phyloP scores from a whole-genome alignment of 2,888 invertebrate genomes.

The Limnephilus auricula region DNA sequence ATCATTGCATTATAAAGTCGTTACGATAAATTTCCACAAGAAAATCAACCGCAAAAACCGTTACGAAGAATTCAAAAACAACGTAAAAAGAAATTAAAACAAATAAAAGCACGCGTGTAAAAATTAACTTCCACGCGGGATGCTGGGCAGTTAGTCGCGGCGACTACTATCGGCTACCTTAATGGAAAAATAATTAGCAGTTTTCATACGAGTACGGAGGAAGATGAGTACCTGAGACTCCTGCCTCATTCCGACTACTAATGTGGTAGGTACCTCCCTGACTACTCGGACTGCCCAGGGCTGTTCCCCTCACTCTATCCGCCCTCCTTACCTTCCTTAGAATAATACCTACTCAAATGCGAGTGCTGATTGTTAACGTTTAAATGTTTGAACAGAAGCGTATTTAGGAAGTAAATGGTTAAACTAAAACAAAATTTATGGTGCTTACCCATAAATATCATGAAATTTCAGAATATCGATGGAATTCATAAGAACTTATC shows the following conservation, averaged over 20 bases:
- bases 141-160: constrained; percentile 50
- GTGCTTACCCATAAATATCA: not conserved
- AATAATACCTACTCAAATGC: not conserved
- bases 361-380: not conserved
- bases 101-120: not conserved
- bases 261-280: constrained; percentile 28
- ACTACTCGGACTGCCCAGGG: constrained; percentile 32
- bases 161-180: constrained; percentile 60
- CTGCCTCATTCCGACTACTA: not conserved
- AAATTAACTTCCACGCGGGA: constrained; percentile 16
- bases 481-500: too few species aligned
- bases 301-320: not conserved
- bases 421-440: not conserved
- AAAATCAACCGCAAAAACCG: constrained; percentile 1
- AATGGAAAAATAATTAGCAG: constrained; percentile 67
- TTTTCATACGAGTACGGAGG: constrained; percentile 60
- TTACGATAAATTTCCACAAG: not conserved
- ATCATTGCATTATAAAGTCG: not conserved
- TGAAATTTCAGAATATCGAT: too few species aligned
- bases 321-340: not conserved
- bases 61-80: not conserved
- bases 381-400: not conserved
- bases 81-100: not conserved
- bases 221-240: constrained; percentile 28
- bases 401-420: not conserved